Base-by-base conservation (phyloP, 2,797 vertebrate species). In the Chromis chromis region DNA sequence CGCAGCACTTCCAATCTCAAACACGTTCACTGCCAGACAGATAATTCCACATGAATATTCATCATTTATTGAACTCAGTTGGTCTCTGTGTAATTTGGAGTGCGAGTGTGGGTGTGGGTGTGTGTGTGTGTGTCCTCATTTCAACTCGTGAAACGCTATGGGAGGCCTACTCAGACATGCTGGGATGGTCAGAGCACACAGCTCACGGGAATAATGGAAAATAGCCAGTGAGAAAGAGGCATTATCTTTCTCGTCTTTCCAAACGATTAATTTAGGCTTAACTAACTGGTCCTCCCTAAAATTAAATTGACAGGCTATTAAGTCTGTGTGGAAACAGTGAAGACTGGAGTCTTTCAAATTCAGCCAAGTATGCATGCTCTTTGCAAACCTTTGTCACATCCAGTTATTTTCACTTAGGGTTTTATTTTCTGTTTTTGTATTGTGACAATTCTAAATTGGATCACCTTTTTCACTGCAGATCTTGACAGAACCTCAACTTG, bases 11-110 rank as follows among this genome's bases (percentile, higher is more conserved):
- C 65, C n/a, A 44, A 65, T 74, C 68, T 70, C 53, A 14, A 57
- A 73, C 76, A 76, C 55, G 7, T 60, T 79, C 70, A 2, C 65
- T 55, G 62, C 36, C 81, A 77, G 72, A 17, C 54, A 28, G 68
- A 83, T 60, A 59, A 86, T 70, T 83, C 71, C 44, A 73, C 75
- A 80, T 87, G 74, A 86, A 88, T 88, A 87, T 86, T 82, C 82
- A 89, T 71, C 56, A 58, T 71, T 78, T 76, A 67, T 63, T 80
- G 54, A 42, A 68, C 81, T 56, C 69, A 4, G 10, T 16, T 28
- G 76, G 62, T 55, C 44, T 65, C 53, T 24, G 68, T 74, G 59
- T 82, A 63, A 78, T 86, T 68, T 70, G 70, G 62, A 66, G 31
- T 33, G 79, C 0, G 68, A 33, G 76, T 11, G 69, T 31, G 56